Percentiles rank a stretch among this genome's conserved stretches.
These are phyloP conservation scores for Rafetus swinhoei DNA, from an alignment of 2,113 vertebrate species.

Conservation along the genomic window DNA sequence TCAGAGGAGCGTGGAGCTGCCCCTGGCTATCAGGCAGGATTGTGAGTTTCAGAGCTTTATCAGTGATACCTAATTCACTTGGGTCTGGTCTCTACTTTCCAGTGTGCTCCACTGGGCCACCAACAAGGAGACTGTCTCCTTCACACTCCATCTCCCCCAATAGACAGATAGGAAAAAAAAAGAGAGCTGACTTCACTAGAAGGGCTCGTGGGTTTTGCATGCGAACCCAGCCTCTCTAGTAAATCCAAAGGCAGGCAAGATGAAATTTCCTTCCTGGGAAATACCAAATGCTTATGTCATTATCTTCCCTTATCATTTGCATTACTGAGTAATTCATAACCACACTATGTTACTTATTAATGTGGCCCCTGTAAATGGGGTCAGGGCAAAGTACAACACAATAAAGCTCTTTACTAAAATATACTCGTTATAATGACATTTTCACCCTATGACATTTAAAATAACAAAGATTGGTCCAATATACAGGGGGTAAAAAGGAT, in stretches of 20 bases:
- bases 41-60: neutral
- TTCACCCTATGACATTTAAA: neutral
- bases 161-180: neutral
- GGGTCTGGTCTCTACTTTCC: neutral
- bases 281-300: neutral
- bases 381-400: neutral
- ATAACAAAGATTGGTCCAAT: constrained; percentile 7
- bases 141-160: neutral
- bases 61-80: neutral
- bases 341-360: neutral
- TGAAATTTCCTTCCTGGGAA: neutral
- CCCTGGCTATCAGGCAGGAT: neutral
- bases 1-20: neutral
- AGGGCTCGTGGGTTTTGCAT: neutral
- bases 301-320: neutral
- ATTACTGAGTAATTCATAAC: neutral
- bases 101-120: neutral
- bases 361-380: neutral
- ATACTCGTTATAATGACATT: neutral
- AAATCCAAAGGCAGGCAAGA: neutral
- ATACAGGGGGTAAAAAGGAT: neutral
- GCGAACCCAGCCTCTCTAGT: neutral
- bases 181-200: neutral
- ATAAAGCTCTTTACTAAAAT: neutral
- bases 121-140: neutral